These are phyloP conservation scores for Xylocopa sonorina DNA, from an alignment of 1,140 invertebrate genomes.

Conservation along the genomic window DNA sequence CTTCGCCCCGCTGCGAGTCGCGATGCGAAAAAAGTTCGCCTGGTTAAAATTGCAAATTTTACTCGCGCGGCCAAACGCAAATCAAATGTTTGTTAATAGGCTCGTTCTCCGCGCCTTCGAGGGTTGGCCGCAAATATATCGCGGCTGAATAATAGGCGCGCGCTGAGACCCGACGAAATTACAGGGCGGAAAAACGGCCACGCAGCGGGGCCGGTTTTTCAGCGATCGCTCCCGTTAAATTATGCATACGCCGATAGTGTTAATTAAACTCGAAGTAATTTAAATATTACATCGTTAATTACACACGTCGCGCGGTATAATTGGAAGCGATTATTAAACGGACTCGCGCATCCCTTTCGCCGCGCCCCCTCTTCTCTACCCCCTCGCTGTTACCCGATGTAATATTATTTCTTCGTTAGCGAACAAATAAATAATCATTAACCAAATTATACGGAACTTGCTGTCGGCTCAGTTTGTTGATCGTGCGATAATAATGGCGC, in stretches of 20 bases:
- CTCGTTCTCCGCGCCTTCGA: too few relatives aligned
- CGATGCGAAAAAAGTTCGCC: too few relatives aligned
- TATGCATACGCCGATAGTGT: background rate
- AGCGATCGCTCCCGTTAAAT: conserved; percentile 13
- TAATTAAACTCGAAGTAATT: conserved; percentile 11
- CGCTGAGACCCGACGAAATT: too few relatives aligned
- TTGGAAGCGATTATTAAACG: conserved; percentile 21
- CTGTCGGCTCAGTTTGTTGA: background rate
- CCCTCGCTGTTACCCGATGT: background rate
- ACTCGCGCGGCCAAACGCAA: too few relatives aligned
- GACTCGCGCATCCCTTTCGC: background rate
- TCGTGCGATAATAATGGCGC: background rate
- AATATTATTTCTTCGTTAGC: conserved; percentile 8
- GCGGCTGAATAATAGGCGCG: too few relatives aligned
- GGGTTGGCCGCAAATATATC: too few relatives aligned
- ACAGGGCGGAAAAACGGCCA: background rate
- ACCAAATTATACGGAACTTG: background rate
- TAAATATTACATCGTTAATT: conserved; percentile 40
- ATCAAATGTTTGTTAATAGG: too few relatives aligned
- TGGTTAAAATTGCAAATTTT: too few relatives aligned
- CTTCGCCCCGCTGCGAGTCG: too few relatives aligned
- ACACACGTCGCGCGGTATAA: background rate
- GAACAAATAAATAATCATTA: conserved; percentile 41
- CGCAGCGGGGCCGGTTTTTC: background rate
- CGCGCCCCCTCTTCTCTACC: too few relatives aligned